Evolutionary conservation across 2,797 vertebrate species (phyloP).

Genomic region (Amblyopsis hoosieri): DNA sequence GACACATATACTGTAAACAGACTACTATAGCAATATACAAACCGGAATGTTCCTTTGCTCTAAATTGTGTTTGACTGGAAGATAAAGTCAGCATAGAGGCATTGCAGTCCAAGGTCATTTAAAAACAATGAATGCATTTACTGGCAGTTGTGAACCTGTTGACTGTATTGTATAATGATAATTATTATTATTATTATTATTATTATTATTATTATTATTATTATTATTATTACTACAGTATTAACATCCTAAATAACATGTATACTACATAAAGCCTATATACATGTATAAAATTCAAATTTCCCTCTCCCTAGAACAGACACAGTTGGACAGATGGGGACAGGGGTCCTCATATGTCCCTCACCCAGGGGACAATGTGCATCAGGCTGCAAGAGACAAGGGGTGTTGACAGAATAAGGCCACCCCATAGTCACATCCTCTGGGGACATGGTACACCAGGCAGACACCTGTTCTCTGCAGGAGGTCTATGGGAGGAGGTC

Average conservation of each 20-base stretch:
- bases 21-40: not conserved
- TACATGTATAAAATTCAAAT: constrained; percentile 20
- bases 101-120: constrained; percentile 32
- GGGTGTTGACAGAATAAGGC: constrained; percentile 88
- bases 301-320: constrained; percentile 37
- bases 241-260: not conserved
- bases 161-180: not conserved
- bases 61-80: no score
- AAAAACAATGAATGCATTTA: constrained; percentile 21
- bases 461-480: constrained; percentile 45
- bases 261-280: not conserved
- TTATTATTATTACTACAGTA: constrained; percentile 15
- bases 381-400: constrained; percentile 53
- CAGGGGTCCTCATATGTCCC: constrained; percentile 60
- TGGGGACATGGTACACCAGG: constrained; percentile 21
- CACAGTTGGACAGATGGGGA: constrained; percentile 78
- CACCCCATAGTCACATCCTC: constrained; percentile 48
- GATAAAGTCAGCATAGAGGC: not conserved
- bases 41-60: not conserved
- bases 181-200: constrained; percentile 18
- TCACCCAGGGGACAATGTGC: constrained; percentile 78
- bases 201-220: constrained; percentile 20
- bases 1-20: no score
- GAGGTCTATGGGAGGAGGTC: constrained; percentile 15
- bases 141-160: not conserved